Conservation (phyloP, 2,888 invertebrate genomes). For the Stenodema calcarata region DNA sequence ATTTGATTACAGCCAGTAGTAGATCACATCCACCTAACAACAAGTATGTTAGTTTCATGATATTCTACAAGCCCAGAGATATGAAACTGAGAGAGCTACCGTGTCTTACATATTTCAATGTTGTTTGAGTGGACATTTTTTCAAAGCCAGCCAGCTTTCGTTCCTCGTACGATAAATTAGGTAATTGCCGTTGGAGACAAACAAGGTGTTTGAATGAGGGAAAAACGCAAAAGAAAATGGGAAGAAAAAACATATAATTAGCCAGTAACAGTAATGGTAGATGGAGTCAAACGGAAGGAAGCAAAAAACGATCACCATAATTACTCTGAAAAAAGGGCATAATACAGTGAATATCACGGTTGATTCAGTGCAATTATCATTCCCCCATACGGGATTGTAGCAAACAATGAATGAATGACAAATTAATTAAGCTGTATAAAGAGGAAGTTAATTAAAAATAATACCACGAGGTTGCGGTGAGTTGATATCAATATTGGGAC, state of each 20-base stretch:
- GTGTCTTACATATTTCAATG: no score
- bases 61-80: no score
- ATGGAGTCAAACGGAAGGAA: background rate
- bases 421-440: conserved; percentile 32
- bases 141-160: no score
- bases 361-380: conserved; percentile 25
- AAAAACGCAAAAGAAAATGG: background rate
- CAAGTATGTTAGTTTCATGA: no score
- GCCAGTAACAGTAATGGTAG: no score
- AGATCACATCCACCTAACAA: no score
- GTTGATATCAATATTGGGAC: conserved; percentile 20
- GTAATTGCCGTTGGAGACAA: no score
- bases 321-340: background rate
- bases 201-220: background rate
- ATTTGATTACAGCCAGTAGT: no score
- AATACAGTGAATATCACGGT: conserved; percentile 20
- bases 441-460: conserved; percentile 27
- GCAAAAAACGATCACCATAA: background rate
- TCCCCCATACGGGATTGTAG: background rate
- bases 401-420: conserved; percentile 17
- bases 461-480: background rate
- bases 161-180: no score
- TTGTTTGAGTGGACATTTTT: no score
- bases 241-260: background rate
- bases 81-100: no score